Evolutionary conservation across 1,140 invertebrate genomes (phyloP).

Genomic region (Hyphantria cunea): DNA sequence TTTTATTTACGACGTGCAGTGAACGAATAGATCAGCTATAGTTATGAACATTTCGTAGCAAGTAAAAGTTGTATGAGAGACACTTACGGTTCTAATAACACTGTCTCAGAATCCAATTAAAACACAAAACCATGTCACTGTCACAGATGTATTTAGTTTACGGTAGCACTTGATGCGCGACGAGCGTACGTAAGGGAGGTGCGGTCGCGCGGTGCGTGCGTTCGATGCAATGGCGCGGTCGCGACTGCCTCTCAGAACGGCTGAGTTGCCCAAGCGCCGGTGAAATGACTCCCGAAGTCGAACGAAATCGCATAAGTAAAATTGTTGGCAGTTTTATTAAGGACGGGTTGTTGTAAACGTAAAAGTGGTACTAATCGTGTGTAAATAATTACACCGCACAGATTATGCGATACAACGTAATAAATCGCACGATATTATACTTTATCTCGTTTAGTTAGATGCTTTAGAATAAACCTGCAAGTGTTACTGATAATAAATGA

Average conservation of each 20-base stretch:
- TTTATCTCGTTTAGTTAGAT: conserved; percentile 12
- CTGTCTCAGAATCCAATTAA: conserved; percentile 66
- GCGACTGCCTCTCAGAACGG: conserved; percentile 48
- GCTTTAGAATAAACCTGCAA: conserved; percentile 13
- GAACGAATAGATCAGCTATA: conserved; percentile 24
- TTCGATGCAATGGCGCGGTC: conserved; percentile 42
- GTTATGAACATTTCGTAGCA: background rate
- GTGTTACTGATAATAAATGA: too few species aligned
- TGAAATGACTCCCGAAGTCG: conserved; percentile 44
- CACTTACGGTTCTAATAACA: conserved; percentile 68
- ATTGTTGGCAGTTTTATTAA: conserved; percentile 48
- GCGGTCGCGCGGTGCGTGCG: conserved; percentile 41
- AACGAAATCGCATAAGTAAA: conserved; percentile 51
- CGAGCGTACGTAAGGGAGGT: conserved; percentile 33
- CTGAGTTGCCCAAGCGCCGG: conserved; percentile 32
- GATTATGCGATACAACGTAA: conserved; percentile 28
- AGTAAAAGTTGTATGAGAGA: conserved; percentile 22
- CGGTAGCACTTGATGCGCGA: conserved; percentile 46
- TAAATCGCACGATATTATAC: conserved; percentile 23
- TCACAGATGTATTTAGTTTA: conserved; percentile 56
- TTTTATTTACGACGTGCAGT: conserved; percentile 27
- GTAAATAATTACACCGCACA: conserved; percentile 26
- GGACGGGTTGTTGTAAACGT: conserved; percentile 31
- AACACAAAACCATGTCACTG: conserved; percentile 75
- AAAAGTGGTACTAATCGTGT: conserved; percentile 38